Evolutionary conservation across 2,888 invertebrate genomes (phyloP), one percentile per base, ranked within the genome.

Genomic region (Tridacna gigas): DNA sequence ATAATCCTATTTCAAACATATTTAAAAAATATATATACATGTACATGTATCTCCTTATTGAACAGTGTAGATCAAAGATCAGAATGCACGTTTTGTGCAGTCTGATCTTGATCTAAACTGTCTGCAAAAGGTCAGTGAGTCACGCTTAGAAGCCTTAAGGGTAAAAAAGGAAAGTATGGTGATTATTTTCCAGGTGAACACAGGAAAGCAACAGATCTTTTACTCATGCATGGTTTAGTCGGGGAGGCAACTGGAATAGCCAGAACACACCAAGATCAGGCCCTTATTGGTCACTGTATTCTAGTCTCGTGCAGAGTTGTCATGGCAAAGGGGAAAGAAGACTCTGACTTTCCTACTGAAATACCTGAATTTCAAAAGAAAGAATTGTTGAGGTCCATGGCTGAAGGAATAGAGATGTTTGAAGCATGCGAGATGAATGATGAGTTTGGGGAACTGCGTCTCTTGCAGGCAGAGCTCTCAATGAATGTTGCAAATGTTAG

Each of bases 321-420:
- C 56, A 56, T 56, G 56, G 56, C 56, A 56, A 56, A 15, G 15
- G 20, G 56, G 56, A 56, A 56, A 20, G 56, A 56, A 20, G 56
- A 20, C 18, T 15, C 67, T n/a, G 67, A 37, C 20, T 67, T 45
- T 45, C 45, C 67, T 37, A n/a, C 45, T 9, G 67, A 5, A n/a
- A 28, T 67, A 20, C 67, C 67, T 2, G 4, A 15, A n/a, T 67
- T 67, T 20, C 37, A 67, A 28, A 0, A 45, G 45, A n/a, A 37
- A 9, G 67, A 67, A 12, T 37, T 67, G 67, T 9, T 45, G 18
- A 81, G 80, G 63, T 67, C 75, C 9, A 26, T 89, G 77, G 76
- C 83, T 26, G 82, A 86, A 66, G 89, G 88, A 3, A 69, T 79
- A 28, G 79, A 84, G 26, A 65, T 86, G 76, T 88, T 87, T 69